Conservation (phyloP, 1,140 invertebrate genomes). For the Ceratina australensis region DNA sequence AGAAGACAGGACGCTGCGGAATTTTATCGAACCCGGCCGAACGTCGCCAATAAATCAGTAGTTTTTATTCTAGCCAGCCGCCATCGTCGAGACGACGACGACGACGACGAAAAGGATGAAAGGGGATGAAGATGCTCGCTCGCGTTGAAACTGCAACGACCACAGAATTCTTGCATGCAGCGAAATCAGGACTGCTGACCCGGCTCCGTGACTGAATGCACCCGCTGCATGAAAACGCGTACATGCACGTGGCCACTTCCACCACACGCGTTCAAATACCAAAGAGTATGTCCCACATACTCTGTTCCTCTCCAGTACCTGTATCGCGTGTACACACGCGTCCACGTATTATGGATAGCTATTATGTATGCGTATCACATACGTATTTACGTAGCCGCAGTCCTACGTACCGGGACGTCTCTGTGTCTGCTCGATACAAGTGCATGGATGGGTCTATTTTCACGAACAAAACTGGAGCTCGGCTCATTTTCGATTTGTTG, state of each 20-base stretch:
- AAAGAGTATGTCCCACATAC: too few relatives aligned
- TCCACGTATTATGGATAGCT: too few relatives aligned
- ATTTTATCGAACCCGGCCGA: constrained; percentile 58
- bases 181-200: constrained; percentile 68
- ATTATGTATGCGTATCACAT: too few relatives aligned
- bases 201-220: constrained; percentile 61
- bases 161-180: constrained; percentile 68
- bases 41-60: constrained; percentile 62
- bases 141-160: constrained; percentile 66
- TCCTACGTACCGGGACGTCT: neutral
- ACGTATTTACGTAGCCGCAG: too few relatives aligned
- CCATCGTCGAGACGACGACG: constrained; percentile 26
- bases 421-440: neutral
- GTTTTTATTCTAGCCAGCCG: constrained; percentile 63
- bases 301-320: too few relatives aligned
- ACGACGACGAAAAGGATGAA: constrained; percentile 17
- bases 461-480: constrained; percentile 32
- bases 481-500: constrained; percentile 60
- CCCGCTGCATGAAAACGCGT: constrained; percentile 27
- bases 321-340: too few relatives aligned
- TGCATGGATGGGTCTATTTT: neutral
- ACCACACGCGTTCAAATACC: too few relatives aligned
- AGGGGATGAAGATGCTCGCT: constrained; percentile 58
- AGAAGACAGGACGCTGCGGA: constrained; percentile 40
- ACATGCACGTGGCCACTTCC: neutral